phyloP scores from a whole-genome alignment of 1,140 invertebrate genomes.

The Stegodyphus dumicola region DNA sequence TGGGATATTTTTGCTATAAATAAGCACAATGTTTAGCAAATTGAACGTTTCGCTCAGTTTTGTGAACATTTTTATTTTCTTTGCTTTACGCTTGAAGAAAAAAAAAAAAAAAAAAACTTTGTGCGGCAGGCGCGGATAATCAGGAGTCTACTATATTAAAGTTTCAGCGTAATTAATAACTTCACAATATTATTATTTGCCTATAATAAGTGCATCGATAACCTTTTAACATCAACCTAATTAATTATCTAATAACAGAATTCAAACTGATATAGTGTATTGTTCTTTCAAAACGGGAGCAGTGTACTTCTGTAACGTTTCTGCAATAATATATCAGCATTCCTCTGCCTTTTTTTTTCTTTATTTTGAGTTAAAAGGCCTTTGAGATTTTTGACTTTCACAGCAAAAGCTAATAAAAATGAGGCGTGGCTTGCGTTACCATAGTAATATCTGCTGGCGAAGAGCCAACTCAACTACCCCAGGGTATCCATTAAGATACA shows the following conservation, averaged over 20 bases:
- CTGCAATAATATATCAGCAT: too few species aligned
- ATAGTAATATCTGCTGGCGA: neutral
- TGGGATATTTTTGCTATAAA: too few species aligned
- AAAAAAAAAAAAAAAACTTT: too few species aligned
- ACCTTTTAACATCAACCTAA: neutral
- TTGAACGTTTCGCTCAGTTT: too few species aligned
- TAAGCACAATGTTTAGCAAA: too few species aligned
- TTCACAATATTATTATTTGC: too few species aligned
- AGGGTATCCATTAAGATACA: slow-evolving; percentile 32
- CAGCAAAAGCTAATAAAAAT: slow-evolving; percentile 1
- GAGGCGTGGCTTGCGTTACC: slow-evolving; percentile 10
- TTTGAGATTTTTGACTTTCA: neutral
- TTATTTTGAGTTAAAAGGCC: neutral
- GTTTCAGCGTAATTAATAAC: too few species aligned
- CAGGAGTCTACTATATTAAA: too few species aligned
- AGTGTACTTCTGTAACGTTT: neutral
- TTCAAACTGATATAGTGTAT: neutral
- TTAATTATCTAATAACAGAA: neutral
- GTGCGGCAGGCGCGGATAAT: too few species aligned
- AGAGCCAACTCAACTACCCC: slow-evolving; percentile 17
- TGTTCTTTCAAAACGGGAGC: neutral
- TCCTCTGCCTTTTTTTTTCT: too few species aligned
- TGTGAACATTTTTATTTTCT: too few species aligned
- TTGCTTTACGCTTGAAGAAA: too few species aligned
- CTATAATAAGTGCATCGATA: neutral